Evolutionary conservation across 2,113 vertebrate genomes (phyloP), one percentile per base, ranked within the genome.

Genomic region (Triplophysa tibetana): DNA sequence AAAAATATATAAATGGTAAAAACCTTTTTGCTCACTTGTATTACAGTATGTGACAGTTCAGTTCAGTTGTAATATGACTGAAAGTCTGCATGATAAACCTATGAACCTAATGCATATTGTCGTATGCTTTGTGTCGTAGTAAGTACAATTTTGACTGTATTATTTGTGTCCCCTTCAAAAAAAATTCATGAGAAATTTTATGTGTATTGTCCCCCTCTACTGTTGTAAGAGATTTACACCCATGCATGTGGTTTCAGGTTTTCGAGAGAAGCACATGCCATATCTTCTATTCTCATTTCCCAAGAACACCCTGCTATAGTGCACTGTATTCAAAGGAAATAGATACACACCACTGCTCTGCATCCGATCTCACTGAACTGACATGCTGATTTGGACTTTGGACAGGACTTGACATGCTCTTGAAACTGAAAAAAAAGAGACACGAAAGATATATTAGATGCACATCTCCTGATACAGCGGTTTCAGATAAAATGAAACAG

Each of bases 321-420:
- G 8, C 5, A 2, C 4, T 38, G 19, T 3, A 60, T 41, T 52
- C 58, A 38, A 19, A 58, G 21, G 19, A 74, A 75, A 33, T 0
- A 23, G 23, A 64, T 56, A 85, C 84, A 3, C 48, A 85, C 84
- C 86, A 93, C 91, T 50, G 89, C 91, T 82, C 90, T 91, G 81
- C 92, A 93, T 68, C 92, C 92, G 23, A 93, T 91, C 0, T 92
- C 92, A 50, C 91, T 91, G 82, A 93, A 93, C 81, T 92, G 90
- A 84, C 92, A 93, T 0, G 91, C 90, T 2, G 88, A 90, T 69
- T 92, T 88, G 84, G 91, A 91, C 78, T 93, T 93, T 77, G 88
- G 91, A 87, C 92, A 93, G 70, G 91, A 92, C 80, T 93, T 93
- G 66, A 88, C 91, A 10, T 93, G 92, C 75, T 93, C 92, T 82